These are phyloP conservation scores for Diplogasteroides magnus DNA, from an alignment of 1,140 invertebrate genomes.

Conservation along the genomic window DNA sequence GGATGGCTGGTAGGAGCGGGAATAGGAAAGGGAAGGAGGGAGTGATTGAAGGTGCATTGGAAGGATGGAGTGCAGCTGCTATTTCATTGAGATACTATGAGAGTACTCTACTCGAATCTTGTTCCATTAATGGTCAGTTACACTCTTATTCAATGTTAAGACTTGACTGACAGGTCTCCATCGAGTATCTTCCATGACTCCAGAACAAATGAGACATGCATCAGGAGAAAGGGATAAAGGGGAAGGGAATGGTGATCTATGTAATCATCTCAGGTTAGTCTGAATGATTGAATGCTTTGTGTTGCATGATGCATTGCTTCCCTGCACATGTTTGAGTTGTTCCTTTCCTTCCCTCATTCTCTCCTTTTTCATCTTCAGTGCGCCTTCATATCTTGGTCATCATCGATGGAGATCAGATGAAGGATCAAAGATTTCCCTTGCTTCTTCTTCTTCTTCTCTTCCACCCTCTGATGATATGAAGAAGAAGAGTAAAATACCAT, in stretches of 20 bases:
- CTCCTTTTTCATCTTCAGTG: conserved; percentile 3
- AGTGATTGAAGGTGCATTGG: conserved; percentile 40
- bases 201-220: conserved; percentile 25
- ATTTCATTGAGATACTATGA: conserved; percentile 35
- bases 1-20: conserved; percentile 43
- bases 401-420: conserved; percentile 49
- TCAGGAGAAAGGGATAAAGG: conserved; percentile 21
- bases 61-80: conserved; percentile 50
- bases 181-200: conserved; percentile 27
- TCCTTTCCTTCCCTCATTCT: conserved; percentile 10
- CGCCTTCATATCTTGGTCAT: conserved; percentile 35
- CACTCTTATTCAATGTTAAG: background rate
- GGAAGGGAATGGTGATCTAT: conserved; percentile 16
- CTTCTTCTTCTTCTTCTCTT: conserved; percentile 14
- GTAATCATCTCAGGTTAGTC: conserved; percentile 11
- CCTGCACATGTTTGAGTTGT: conserved; percentile 4
- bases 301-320: background rate
- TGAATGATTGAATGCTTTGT: background rate
- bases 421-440: conserved; percentile 25
- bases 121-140: background rate
- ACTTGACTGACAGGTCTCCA: conserved; percentile 25
- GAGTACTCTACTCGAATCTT: conserved; percentile 10
- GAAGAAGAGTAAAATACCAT: conserved; percentile 18
- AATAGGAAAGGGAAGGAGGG: background rate
- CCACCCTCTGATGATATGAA: conserved; percentile 8